phyloP scores from a whole-genome alignment of 2,113 vertebrate species.

The Lutjanus erythropterus region DNA sequence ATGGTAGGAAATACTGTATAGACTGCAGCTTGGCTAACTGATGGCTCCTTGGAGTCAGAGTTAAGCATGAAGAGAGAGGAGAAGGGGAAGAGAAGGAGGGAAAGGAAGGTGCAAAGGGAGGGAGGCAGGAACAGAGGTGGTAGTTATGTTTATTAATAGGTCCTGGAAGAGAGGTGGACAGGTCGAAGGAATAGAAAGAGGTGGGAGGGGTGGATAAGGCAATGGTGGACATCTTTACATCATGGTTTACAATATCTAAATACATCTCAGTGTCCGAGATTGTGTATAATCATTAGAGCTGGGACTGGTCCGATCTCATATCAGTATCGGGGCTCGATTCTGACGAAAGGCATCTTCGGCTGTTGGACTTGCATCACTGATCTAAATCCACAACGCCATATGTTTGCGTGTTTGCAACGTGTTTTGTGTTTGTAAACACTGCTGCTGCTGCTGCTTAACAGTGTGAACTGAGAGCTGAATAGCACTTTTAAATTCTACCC shows the following conservation, averaged over 20 bases:
- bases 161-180: slow-evolving; percentile 31
- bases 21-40: slow-evolving; percentile 42
- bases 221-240: background rate
- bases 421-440: no score
- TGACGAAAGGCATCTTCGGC: no score
- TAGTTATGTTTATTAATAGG: slow-evolving; percentile 62
- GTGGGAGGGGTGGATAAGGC: background rate
- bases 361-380: no score
- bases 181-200: slow-evolving; percentile 14
- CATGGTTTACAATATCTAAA: background rate
- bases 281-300: slow-evolving; percentile 8
- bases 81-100: background rate
- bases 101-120: slow-evolving; percentile 34
- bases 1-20: slow-evolving; percentile 31
- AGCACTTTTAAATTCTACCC: no score
- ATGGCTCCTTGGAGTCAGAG: slow-evolving; percentile 56
- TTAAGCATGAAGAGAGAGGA: slow-evolving; percentile 26
- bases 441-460: no score
- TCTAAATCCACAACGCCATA: no score
- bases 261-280: background rate
- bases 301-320: no score
- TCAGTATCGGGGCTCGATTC: no score
- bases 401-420: no score
- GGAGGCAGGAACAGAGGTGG: slow-evolving; percentile 39
- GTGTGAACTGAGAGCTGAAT: no score